These are phyloP conservation scores for Calypte anna DNA, from an alignment of 2,113 vertebrate genomes.

Conservation along the genomic window DNA sequence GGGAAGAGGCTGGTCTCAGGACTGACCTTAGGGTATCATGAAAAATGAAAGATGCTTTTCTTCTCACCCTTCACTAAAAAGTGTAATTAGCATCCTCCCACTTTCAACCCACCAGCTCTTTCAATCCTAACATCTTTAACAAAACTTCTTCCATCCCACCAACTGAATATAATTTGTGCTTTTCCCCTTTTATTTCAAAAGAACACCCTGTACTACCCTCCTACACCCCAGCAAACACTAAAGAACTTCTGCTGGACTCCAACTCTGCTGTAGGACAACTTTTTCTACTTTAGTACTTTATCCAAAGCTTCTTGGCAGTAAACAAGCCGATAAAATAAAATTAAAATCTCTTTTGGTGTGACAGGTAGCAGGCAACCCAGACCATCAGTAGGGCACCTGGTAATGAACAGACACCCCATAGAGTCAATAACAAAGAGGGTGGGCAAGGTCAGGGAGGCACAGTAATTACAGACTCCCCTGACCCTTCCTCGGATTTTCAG, in stretches of 20 bases:
- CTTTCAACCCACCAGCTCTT: background rate
- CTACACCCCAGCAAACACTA: background rate
- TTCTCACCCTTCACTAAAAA: background rate
- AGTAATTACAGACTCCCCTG: conserved; percentile 82
- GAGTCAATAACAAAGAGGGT: conserved; percentile 78
- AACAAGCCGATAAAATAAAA: conserved; percentile 68
- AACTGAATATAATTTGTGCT: background rate
- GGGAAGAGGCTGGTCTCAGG: background rate
- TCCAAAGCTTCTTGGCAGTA: conserved; percentile 42
- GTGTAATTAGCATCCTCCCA: background rate
- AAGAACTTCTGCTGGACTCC: background rate
- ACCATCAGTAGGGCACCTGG: conserved; percentile 61
- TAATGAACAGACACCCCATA: conserved; percentile 67
- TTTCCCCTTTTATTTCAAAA: background rate
- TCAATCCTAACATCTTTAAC: background rate
- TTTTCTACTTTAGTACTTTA: conserved; percentile 20
- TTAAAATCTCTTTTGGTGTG: conserved; percentile 55
- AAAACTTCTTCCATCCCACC: background rate
- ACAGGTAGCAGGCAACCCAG: conserved; percentile 79
- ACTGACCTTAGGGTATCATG: background rate
- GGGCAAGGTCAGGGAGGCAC: conserved; percentile 64
- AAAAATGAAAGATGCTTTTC: background rate
- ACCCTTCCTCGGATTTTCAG: conserved; percentile 70
- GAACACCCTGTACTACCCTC: background rate
- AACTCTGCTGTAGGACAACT: background rate